These are phyloP conservation scores for Pomatorhinus ruficollis DNA, from an alignment of 2,113 vertebrate species.

Conservation along the genomic window DNA sequence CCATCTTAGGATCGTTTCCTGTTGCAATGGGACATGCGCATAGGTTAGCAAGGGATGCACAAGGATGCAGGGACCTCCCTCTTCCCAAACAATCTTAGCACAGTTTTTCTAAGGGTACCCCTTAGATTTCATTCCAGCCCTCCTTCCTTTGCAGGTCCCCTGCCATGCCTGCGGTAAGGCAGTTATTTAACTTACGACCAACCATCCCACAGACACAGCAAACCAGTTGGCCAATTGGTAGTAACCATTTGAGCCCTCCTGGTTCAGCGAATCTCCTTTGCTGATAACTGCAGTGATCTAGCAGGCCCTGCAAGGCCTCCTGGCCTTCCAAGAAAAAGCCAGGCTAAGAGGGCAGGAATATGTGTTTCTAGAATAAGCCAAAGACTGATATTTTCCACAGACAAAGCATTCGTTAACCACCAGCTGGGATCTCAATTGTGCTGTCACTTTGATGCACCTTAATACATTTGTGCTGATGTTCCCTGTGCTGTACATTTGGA, in stretches of 20 bases:
- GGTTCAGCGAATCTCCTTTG: neutral
- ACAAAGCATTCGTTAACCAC: neutral
- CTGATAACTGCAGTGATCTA: neutral
- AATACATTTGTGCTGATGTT: neutral
- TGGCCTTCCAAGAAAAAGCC: neutral
- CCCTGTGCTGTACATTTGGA: neutral
- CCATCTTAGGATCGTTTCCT: neutral
- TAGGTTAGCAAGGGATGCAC: neutral
- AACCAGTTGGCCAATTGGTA: neutral
- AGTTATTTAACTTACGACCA: neutral
- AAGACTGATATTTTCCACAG: neutral
- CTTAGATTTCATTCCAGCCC: neutral
- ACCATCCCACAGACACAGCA: neutral
- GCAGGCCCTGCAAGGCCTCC: neutral
- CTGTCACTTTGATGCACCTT: neutral
- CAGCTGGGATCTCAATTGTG: fast-evolving
- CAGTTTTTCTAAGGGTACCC: neutral
- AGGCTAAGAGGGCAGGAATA: neutral
- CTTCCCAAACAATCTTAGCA: neutral
- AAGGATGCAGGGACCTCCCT: neutral
- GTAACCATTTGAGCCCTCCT: neutral
- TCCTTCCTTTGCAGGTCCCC: neutral
- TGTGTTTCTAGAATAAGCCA: neutral
- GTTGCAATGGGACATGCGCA: neutral
- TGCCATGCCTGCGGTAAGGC: neutral